phyloP scores from a whole-genome alignment of 2,113 vertebrate genomes.

The Dermatemys mawii region DNA sequence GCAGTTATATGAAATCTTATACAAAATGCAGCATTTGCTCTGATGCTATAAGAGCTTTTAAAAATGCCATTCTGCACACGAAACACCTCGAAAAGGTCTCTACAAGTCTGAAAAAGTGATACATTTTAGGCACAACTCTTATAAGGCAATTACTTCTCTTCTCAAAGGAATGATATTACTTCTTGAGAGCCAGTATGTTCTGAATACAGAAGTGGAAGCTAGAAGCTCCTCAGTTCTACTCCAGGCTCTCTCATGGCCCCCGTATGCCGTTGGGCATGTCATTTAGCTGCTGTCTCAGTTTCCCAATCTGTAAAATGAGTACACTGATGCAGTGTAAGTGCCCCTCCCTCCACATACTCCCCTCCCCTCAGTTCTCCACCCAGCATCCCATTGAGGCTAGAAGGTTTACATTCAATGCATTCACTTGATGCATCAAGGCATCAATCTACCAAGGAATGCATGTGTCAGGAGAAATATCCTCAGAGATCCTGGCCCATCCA shows the following conservation, averaged over 20 bases:
- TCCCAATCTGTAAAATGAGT: not conserved
- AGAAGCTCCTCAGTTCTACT: not conserved
- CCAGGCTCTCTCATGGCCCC: not conserved
- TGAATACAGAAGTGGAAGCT: not conserved
- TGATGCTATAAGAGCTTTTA: not conserved
- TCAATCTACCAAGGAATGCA: not conserved
- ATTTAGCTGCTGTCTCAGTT: not conserved
- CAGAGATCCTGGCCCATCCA: not conserved
- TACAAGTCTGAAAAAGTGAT: not conserved
- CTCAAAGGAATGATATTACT: too few relatives aligned
- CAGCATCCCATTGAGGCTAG: not conserved
- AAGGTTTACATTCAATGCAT: not conserved
- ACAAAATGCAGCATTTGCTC: not conserved
- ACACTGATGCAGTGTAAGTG: not conserved
- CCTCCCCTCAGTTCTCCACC: not conserved
- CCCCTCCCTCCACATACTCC: not conserved
- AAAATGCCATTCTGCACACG: not conserved
- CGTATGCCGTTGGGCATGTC: not conserved
- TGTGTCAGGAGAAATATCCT: not conserved
- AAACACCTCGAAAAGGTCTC: not conserved
- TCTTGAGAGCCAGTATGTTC: too few relatives aligned
- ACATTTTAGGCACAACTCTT: too few relatives aligned
- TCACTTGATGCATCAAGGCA: not conserved
- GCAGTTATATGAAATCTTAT: not conserved
- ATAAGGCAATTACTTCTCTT: too few relatives aligned